Percentiles rank a stretch among this genome's conserved stretches.
phyloP scores from a whole-genome alignment of 2,888 invertebrate genomes.

The Caenorhabditis wallacei region DNA sequence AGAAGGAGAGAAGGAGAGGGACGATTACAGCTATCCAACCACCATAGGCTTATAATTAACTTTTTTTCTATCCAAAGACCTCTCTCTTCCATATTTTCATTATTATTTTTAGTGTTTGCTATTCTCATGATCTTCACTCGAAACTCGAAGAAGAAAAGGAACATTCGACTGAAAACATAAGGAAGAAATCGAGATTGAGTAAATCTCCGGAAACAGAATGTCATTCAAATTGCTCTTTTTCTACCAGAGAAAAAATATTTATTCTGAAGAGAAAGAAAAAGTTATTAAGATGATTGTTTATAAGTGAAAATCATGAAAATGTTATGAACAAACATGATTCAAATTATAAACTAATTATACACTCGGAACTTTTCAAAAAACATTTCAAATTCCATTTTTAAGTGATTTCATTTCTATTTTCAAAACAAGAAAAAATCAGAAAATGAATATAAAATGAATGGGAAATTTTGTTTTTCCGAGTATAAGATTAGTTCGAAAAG shows the following conservation, averaged over 20 bases:
- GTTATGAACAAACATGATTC: too few species aligned
- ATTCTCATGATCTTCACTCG: background rate
- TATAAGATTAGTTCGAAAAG: background rate
- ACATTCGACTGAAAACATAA: constrained; percentile 4
- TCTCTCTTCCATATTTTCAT: constrained; percentile 10
- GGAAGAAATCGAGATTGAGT: constrained; percentile 20
- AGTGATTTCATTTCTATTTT: background rate
- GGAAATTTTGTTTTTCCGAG: background rate
- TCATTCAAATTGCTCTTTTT: background rate
- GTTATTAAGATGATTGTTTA: too few species aligned
- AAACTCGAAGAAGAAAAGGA: constrained; percentile 12
- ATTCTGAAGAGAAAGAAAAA: too few species aligned
- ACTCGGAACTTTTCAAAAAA: too few species aligned
- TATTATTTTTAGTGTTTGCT: constrained; percentile 15
- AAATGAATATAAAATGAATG: background rate
- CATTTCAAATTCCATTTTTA: too few species aligned
- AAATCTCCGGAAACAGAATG: constrained; percentile 18
- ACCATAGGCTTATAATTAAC: constrained; percentile 55
- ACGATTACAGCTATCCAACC: constrained; percentile 39
- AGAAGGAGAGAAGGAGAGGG: background rate
- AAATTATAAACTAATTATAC: too few species aligned
- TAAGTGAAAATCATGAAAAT: too few species aligned
- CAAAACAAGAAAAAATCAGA: background rate
- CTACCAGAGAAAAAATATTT: background rate
- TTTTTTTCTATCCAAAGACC: constrained; percentile 33